A percentile compares a stretch with the other conserved stretches of the same genome.
These are phyloP conservation scores for Sclerodermus sp. DNA, from an alignment of 2,888 invertebrate genomes.

Conservation along the genomic window DNA sequence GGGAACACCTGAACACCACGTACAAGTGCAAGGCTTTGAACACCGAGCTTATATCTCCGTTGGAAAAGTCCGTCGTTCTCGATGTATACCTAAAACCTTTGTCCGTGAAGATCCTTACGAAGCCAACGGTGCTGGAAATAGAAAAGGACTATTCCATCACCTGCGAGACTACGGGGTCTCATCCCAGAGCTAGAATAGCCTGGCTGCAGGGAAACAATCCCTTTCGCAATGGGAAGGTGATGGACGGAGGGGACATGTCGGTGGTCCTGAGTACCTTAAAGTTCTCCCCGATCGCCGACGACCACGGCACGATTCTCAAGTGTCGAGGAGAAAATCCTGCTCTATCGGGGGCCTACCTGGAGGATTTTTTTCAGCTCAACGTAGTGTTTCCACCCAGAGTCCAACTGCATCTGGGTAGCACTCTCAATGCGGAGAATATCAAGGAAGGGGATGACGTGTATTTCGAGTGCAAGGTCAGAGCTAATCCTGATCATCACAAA, in stretches of 20 bases:
- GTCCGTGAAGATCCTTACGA: slow-evolving; percentile 74
- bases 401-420: slow-evolving; percentile 71
- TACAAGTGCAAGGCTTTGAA: slow-evolving; percentile 87
- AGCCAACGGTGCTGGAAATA: slow-evolving; percentile 76
- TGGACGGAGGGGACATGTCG: slow-evolving; percentile 62
- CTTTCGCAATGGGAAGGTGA: slow-evolving; percentile 70
- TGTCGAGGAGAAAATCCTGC: slow-evolving; percentile 85
- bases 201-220: slow-evolving; percentile 83
- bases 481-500: slow-evolving; percentile 75
- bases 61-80: slow-evolving; percentile 79
- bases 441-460: slow-evolving; percentile 81
- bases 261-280: slow-evolving; percentile 76
- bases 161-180: slow-evolving; percentile 82
- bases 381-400: slow-evolving; percentile 82
- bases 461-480: slow-evolving; percentile 77
- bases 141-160: slow-evolving; percentile 77
- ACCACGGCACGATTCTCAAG: slow-evolving; percentile 80
- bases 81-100: slow-evolving; percentile 82
- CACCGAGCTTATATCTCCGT: slow-evolving; percentile 81
- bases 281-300: slow-evolving; percentile 81
- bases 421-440: slow-evolving; percentile 74
- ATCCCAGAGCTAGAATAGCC: slow-evolving; percentile 80
- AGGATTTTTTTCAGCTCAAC: slow-evolving; percentile 80
- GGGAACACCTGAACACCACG: slow-evolving; percentile 80
- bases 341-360: slow-evolving; percentile 73